phyloP scores from a whole-genome alignment of 2,113 vertebrate species.

The Pseudolaguvia tuberculata region DNA sequence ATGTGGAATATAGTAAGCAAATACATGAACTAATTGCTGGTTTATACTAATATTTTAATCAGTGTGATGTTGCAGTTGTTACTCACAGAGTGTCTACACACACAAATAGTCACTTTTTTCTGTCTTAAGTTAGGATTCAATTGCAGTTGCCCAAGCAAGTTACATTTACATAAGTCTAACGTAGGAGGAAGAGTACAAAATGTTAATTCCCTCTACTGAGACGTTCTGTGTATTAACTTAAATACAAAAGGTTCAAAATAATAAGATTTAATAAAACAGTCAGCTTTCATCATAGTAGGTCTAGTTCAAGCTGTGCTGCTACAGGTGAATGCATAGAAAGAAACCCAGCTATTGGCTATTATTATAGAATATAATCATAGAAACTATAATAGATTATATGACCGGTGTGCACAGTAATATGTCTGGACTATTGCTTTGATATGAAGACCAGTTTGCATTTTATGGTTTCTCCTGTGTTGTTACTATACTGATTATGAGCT shows the following conservation, averaged over 20 bases:
- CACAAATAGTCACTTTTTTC: too few relatives aligned
- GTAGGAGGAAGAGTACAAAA: too few relatives aligned
- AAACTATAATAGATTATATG: not conserved
- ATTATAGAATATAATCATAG: not conserved
- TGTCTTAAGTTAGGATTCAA: too few relatives aligned
- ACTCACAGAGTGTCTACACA: too few relatives aligned
- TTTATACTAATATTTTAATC: not conserved
- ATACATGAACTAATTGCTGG: not conserved
- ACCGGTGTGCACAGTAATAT: not conserved
- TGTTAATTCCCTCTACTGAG: too few relatives aligned
- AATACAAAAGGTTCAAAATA: not conserved
- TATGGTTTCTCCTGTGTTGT: not conserved
- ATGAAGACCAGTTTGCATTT: not conserved
- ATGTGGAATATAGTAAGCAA: not conserved
- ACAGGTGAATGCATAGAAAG: not conserved
- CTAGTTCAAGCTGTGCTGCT: not conserved
- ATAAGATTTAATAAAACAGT: not conserved
- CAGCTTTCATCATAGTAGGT: not conserved
- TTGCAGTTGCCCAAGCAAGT: too few relatives aligned
- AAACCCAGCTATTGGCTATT: not conserved
- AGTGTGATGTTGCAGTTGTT: not conserved
- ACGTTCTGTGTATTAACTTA: not conserved
- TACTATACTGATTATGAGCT: not conserved
- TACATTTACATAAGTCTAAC: too few relatives aligned
- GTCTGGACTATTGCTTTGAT: not conserved